phyloP scores from a whole-genome alignment of 1,140 invertebrate species.

The Drosophila triauraria region DNA sequence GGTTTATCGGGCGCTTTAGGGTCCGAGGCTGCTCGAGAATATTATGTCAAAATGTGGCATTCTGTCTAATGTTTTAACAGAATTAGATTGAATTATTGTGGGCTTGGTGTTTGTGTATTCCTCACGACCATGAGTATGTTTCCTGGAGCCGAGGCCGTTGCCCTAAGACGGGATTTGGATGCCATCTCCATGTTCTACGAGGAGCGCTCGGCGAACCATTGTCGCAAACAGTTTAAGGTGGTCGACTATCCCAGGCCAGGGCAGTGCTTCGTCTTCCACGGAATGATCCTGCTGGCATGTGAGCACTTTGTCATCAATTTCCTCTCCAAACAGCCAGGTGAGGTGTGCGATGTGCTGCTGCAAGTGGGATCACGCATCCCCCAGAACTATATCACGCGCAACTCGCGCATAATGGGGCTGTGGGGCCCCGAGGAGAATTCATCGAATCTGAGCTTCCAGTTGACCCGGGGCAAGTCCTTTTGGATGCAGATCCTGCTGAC shows the following conservation, averaged over 20 bases:
- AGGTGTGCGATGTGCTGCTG: constrained; percentile 88
- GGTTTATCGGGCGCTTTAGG: no score
- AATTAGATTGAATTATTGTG: constrained; percentile 1
- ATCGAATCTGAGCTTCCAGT: constrained; percentile 63
- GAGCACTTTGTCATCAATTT: constrained; percentile 68
- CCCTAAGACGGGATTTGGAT: constrained; percentile 44
- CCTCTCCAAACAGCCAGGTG: not conserved
- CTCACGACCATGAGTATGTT: constrained; percentile 43
- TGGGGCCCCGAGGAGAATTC: constrained; percentile 90
- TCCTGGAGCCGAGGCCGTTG: constrained; percentile 42
- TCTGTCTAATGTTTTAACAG: not conserved
- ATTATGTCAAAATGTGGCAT: constrained; percentile 33
- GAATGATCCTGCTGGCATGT: constrained; percentile 48
- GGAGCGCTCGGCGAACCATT: constrained; percentile 34
- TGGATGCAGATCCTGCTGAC: constrained; percentile 84
- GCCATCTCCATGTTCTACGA: constrained; percentile 64
- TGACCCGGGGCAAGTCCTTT: constrained; percentile 81
- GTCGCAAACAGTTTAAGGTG: constrained; percentile 36
- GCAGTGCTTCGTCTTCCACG: constrained; percentile 62
- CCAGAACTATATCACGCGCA: constrained; percentile 90
- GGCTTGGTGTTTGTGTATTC: not conserved
- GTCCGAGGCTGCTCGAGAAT: not conserved
- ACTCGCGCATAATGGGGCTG: constrained; percentile 86
- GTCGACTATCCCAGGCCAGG: constrained; percentile 43
- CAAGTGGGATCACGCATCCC: constrained; percentile 91